Conservation (phyloP, 2,797 vertebrate species). For the Spatula versicolor region DNA sequence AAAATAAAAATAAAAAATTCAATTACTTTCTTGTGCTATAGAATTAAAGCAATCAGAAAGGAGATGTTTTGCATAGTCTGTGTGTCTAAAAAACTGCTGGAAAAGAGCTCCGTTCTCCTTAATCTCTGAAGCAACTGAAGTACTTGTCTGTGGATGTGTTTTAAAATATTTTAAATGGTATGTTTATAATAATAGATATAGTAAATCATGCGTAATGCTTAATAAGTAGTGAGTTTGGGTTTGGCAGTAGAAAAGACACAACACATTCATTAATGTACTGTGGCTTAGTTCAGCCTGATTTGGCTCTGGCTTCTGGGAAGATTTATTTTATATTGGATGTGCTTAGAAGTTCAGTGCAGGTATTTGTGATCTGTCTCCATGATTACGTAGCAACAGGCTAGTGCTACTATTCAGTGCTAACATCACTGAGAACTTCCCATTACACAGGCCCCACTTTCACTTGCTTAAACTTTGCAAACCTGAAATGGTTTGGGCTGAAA, state of each 20-base stretch:
- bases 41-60: not conserved
- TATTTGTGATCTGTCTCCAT: not conserved
- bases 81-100: not conserved
- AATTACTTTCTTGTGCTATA: not conserved
- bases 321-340: not conserved
- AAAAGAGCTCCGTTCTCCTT: not conserved
- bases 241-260: not conserved
- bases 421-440: accelerated
- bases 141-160: not conserved
- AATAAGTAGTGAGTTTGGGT: not conserved
- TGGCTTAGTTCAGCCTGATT: not conserved
- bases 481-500: not conserved
- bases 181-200: not conserved
- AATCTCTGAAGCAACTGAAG: not conserved
- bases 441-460: not conserved
- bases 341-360: not conserved
- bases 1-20: not conserved
- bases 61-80: not conserved
- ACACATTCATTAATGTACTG: not conserved
- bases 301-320: not conserved
- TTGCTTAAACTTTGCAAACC: not conserved
- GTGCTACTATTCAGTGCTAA: not conserved
- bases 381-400: not conserved
- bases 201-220: not conserved
- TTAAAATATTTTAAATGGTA: not conserved